phyloP scores from a whole-genome alignment of 2,888 invertebrate genomes.

The Aphidius colemani region DNA sequence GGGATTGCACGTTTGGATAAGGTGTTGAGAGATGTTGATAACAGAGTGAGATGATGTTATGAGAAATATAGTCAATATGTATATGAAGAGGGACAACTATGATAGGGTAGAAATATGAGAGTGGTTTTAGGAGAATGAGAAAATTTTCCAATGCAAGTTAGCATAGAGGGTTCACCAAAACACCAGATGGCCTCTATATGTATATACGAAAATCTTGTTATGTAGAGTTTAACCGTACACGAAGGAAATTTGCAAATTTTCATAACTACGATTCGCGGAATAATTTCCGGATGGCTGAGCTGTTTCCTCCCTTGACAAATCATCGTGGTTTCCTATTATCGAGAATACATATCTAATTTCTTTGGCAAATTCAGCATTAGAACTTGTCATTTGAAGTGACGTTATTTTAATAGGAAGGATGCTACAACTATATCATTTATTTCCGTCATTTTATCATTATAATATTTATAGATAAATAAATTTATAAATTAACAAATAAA shows the following conservation, averaged over 20 bases:
- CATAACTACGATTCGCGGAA: constrained; percentile 48
- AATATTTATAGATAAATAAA: too few relatives aligned
- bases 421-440: too few relatives aligned
- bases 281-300: constrained; percentile 56
- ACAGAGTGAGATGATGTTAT: constrained; percentile 23
- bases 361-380: background rate
- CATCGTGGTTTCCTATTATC: constrained; percentile 58
- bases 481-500: constrained; percentile 1
- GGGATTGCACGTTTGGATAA: constrained; percentile 29
- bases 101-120: constrained; percentile 9
- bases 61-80: constrained; percentile 6
- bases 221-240: background rate
- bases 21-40: constrained; percentile 28
- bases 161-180: constrained; percentile 26
- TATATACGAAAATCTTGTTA: background rate
- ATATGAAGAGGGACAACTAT: background rate
- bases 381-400: background rate
- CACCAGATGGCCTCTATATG: constrained; percentile 21
- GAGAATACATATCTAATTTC: constrained; percentile 32
- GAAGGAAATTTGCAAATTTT: constrained; percentile 59
- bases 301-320: constrained; percentile 58
- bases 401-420: background rate
- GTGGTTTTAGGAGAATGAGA: constrained; percentile 1
- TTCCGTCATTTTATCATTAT: too few relatives aligned
- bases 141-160: constrained; percentile 11